Evolutionary conservation across 2,888 invertebrate genomes (phyloP).

Genomic region (Stramonita haemastoma): DNA sequence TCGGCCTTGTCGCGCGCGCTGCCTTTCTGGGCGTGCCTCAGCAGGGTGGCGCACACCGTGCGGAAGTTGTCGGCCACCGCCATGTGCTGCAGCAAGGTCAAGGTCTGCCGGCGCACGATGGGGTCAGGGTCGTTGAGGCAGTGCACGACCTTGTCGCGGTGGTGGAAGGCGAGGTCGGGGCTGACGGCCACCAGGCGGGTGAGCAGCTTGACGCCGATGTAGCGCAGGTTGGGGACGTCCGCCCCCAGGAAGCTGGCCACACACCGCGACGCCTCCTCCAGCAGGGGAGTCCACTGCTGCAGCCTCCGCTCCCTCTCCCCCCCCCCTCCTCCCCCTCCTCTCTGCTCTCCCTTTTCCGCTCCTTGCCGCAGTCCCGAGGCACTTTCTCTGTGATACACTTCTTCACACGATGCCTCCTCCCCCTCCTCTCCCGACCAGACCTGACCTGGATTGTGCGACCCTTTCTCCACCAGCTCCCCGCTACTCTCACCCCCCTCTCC

Average conservation of each 20-base stretch:
- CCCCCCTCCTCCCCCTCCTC: not conserved
- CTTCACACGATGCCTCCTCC: not conserved
- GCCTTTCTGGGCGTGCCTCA: slow-evolving; percentile 57
- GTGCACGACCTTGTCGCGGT: slow-evolving; percentile 73
- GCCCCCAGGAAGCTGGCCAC: slow-evolving; percentile 69
- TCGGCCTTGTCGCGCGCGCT: not conserved
- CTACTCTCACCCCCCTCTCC: not conserved
- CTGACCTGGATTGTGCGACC: not conserved
- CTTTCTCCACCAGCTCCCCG: not conserved
- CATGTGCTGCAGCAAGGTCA: slow-evolving; percentile 73
- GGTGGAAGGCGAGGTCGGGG: slow-evolving; percentile 67
- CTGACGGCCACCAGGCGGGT: slow-evolving; percentile 66
- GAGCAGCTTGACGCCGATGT: slow-evolving; percentile 72
- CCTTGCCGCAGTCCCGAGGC: not conserved
- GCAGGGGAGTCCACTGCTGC: slow-evolving; percentile 44
- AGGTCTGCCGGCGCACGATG: slow-evolving; percentile 69
- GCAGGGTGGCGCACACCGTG: slow-evolving; percentile 69
- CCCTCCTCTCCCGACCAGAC: not conserved
- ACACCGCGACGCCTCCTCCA: slow-evolving; percentile 65
- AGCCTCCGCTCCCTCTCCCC: not conserved
- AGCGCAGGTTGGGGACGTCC: slow-evolving; percentile 42
- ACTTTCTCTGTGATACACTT: not conserved
- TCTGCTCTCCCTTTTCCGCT: not conserved
- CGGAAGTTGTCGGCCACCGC: slow-evolving; percentile 71
- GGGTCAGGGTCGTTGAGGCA: slow-evolving; percentile 73